phyloP scores from a whole-genome alignment of 2,113 vertebrate genomes.

The Scartelaos histophorus region DNA sequence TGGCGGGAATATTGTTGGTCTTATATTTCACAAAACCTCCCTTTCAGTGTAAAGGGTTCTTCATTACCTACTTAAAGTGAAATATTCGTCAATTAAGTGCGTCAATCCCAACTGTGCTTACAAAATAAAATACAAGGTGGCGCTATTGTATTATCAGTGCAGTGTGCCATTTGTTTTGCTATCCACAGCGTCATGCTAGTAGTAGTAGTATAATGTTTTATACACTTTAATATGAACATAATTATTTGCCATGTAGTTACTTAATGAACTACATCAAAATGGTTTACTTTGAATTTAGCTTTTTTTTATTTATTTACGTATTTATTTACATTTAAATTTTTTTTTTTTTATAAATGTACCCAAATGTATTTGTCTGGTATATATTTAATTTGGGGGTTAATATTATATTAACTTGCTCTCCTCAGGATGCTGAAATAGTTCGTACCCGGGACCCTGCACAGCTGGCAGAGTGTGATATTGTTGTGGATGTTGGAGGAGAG shows the following conservation, averaged over 20 bases:
- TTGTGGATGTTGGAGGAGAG: constrained; percentile 92
- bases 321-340: no score
- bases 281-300: background rate
- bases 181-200: background rate
- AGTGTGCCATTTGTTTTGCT: background rate
- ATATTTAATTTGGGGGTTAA: background rate
- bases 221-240: background rate
- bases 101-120: background rate
- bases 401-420: constrained; percentile 8
- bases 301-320: background rate
- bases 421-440: constrained; percentile 86
- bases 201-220: background rate
- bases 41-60: background rate
- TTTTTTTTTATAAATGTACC: no score
- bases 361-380: no score
- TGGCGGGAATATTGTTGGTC: background rate
- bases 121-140: background rate
- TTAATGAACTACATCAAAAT: no score
- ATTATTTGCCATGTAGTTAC: no score
- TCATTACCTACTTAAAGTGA: background rate
- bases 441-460: constrained; percentile 83
- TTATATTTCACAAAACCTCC: background rate
- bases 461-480: constrained; percentile 84
- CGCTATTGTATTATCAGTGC: background rate
- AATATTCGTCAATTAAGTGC: background rate